Base-by-base conservation (phyloP, 2,113 vertebrate genomes). In the Catagonus wagneri region DNA sequence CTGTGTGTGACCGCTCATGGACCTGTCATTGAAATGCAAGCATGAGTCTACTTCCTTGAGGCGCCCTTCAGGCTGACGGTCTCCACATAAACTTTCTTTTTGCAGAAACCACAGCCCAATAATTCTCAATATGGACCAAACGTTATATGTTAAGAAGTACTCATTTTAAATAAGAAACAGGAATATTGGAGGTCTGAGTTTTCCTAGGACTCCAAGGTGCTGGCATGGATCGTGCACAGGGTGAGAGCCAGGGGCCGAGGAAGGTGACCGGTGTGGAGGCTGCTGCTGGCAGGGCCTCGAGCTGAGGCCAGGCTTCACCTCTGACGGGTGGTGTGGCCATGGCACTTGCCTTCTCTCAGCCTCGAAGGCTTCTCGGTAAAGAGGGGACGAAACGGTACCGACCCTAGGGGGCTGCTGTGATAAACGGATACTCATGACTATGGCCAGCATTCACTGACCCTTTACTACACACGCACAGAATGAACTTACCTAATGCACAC, bases 1-100 rank as follows among this genome's bases (percentile, higher is more conserved):
- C 99, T 3, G 99, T 99, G 98, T 99, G 99, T 17, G 99, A 99
- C 86, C 99, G 98, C 96, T 99, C 99, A 32, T 99, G 99, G 25
- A 99, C 99, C 99, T 99, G 97, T 97, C 60, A 96, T 75, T 91
- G 92, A 98, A 93, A 98, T 39, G 95, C 10, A 94, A 32, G 29
- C 68, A 65, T 65, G 54, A 96, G 32, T 85, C 25, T 83, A 79
- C 63, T 94, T 94, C 29, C 71, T 92, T 76, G 19, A 84, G 1
- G n/a, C 29, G 91, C 61, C 84, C 52, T 17, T 71, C 15, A 50
- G 29, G 7, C 52, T 86, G 25, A 71, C 13, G 44, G 12, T 91
- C 36, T 93, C 50, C 90, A 81, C 7, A 90, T 0, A 84, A 39
- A 66, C 15, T 6, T 93, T 5, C n/a, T n/a, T 65, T 50, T 36